Evolutionary conservation across 2,113 vertebrate genomes (phyloP).

Genomic region (Piliocolobus tephrosceles): DNA sequence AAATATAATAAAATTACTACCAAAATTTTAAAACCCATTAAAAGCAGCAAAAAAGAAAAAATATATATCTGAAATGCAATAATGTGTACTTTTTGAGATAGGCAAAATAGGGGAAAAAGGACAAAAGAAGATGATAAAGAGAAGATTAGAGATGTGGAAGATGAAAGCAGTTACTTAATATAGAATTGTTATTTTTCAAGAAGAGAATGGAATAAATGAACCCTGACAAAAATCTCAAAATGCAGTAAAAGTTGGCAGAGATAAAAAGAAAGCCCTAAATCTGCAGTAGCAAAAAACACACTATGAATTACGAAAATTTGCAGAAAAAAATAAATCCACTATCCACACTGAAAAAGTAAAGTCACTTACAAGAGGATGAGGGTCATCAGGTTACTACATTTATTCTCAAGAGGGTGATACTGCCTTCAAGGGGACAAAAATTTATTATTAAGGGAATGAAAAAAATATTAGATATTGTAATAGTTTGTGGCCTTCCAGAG

Average conservation of each 20-base stretch:
- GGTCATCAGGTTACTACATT: background rate
- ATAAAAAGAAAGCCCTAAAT: background rate
- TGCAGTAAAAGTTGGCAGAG: background rate
- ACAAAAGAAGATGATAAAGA: background rate
- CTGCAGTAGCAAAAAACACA: background rate
- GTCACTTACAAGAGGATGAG: background rate
- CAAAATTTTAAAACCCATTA: background rate
- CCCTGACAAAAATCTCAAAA: background rate
- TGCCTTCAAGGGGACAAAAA: background rate
- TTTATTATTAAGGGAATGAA: background rate
- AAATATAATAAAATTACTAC: background rate
- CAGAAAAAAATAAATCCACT: background rate
- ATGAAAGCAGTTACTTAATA: background rate
- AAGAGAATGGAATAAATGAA: background rate
- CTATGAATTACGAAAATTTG: background rate
- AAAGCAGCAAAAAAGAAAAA: conserved; percentile 29
- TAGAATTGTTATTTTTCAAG: background rate
- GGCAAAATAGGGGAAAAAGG: background rate
- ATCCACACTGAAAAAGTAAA: background rate
- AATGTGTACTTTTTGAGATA: background rate
- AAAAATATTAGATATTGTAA: background rate
- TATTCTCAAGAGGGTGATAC: background rate
- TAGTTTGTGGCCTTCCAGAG: background rate
- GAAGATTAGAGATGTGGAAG: background rate
- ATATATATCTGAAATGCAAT: background rate